Percentiles rank a stretch among this genome's conserved stretches.
Evolutionary conservation across 2,113 vertebrate species (phyloP).

Genomic region (Dromas ardeola): DNA sequence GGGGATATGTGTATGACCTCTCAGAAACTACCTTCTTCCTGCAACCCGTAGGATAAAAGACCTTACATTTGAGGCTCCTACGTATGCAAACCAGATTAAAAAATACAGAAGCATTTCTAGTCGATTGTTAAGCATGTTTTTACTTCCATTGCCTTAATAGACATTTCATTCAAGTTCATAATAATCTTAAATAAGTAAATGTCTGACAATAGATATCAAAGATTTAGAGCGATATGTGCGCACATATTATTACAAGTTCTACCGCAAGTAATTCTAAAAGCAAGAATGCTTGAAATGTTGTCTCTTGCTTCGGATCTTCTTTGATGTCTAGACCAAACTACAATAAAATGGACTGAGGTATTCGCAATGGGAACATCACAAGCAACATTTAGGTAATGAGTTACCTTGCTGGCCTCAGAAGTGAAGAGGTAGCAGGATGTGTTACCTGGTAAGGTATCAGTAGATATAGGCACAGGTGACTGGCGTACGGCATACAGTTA

Average conservation of each 20-base stretch:
- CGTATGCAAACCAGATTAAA: not conserved
- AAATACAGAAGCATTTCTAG: fast-evolving
- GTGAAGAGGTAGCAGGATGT: not conserved
- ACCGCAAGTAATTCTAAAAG: not conserved
- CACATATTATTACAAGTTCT: not conserved
- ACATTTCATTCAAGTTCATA: not conserved
- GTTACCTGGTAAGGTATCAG: not conserved
- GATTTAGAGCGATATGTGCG: not conserved
- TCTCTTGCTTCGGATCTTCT: not conserved
- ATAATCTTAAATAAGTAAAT: not conserved
- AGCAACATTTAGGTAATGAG: not conserved
- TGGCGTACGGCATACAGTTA: fast-evolving
- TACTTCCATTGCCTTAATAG: not conserved
- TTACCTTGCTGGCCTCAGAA: not conserved
- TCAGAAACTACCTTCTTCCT: not conserved
- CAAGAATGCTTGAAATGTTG: not conserved
- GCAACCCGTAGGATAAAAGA: not conserved
- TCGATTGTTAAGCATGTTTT: not conserved
- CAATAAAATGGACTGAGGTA: not conserved
- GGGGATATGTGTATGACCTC: fast-evolving
- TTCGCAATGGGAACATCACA: not conserved
- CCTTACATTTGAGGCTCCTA: not conserved
- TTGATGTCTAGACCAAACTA: not conserved
- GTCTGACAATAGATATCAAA: not conserved
- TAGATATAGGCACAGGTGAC: fast-evolving